Evolutionary conservation across 2,888 invertebrate genomes (phyloP).

Genomic region (Acronicta alni): DNA sequence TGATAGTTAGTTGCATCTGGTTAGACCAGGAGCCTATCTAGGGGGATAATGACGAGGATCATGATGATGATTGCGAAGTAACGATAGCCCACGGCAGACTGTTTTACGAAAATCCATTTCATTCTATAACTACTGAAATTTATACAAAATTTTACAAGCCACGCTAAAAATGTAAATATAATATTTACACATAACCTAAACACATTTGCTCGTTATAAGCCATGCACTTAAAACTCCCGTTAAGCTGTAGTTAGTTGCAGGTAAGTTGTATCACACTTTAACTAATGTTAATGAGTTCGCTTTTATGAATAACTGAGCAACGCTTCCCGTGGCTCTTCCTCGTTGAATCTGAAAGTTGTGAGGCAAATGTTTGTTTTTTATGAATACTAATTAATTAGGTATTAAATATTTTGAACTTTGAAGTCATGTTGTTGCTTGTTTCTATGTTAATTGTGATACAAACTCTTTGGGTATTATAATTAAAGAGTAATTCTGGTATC

Average conservation of each 20-base stretch:
- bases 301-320: constrained; percentile 52
- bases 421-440: neutral
- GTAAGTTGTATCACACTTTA: constrained; percentile 51
- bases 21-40: no score
- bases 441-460: neutral
- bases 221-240: constrained; percentile 47
- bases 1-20: no score
- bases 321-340: constrained; percentile 24
- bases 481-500: no score
- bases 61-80: no score
- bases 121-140: no score
- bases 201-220: constrained; percentile 23
- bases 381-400: constrained; percentile 16
- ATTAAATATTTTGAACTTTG: neutral
- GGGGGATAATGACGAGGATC: no score
- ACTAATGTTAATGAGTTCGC: constrained; percentile 52
- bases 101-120: no score
- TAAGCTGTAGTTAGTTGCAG: constrained; percentile 33
- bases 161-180: neutral
- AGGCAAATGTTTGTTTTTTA: constrained; percentile 21
- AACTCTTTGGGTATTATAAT: no score
- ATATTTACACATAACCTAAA: constrained; percentile 5
- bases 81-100: no score
- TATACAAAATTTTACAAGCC: neutral
- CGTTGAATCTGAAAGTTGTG: constrained; percentile 16